A percentile compares a stretch with the other conserved stretches of the same genome.
Conservation (phyloP, 2,888 invertebrate genomes). For the Drosophila colorata region DNA sequence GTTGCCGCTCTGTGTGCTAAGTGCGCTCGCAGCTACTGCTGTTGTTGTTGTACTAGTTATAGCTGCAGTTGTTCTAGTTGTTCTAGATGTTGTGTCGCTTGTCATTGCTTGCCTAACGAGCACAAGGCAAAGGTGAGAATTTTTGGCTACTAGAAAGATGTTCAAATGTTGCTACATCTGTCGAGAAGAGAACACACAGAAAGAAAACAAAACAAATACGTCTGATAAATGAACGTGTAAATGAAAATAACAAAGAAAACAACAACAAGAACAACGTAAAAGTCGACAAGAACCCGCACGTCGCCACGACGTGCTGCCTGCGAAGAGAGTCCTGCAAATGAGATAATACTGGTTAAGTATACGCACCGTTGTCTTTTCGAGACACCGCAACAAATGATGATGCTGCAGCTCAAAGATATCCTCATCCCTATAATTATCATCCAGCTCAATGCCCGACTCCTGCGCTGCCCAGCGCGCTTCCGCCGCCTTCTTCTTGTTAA, state of each 20-base stretch:
- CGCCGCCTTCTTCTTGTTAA: conserved; percentile 99
- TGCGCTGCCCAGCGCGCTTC: conserved; percentile 97
- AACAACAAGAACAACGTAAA: neutral
- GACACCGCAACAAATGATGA: conserved; percentile 98
- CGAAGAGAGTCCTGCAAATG: conserved; percentile 20
- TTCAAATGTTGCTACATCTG: conserved; percentile 80
- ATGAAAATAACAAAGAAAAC: conserved; percentile 28
- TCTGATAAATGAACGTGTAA: conserved; percentile 62
- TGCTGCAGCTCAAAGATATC: conserved; percentile 99
- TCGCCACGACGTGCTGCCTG: conserved; percentile 16
- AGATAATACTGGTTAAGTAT: conserved; percentile 36
- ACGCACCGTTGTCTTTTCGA: conserved; percentile 98
- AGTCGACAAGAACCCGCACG: conserved; percentile 16
- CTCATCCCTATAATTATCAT: conserved; percentile 95
- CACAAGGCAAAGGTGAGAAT: conserved; percentile 67
- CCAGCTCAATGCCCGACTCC: conserved; percentile 96
- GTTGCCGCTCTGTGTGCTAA: conserved; percentile 20
- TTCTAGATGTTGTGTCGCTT: conserved; percentile 58
- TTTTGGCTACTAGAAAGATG: conserved; percentile 70
- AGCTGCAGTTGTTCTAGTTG: conserved; percentile 36
- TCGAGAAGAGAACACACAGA: conserved; percentile 61
- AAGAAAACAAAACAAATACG: conserved; percentile 46
- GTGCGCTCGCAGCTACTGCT: conserved; percentile 8
- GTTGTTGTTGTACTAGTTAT: conserved; percentile 24
- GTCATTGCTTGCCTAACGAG: conserved; percentile 79